phyloP scores from a whole-genome alignment of 2,797 vertebrate species.

The Sebastes cheni region DNA sequence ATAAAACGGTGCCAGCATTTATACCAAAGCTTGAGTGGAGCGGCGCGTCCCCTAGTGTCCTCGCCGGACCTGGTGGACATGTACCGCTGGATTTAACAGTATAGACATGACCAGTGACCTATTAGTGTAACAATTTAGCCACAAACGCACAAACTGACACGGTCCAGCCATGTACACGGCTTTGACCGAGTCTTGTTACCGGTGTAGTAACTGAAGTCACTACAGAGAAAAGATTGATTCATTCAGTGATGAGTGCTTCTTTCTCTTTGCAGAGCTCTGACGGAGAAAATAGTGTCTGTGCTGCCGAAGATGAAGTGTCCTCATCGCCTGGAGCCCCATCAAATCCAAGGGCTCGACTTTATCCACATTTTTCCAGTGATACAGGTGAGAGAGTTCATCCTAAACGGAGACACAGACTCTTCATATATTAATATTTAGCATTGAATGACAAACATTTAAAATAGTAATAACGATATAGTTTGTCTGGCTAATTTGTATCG shows the following conservation, averaged over 20 bases:
- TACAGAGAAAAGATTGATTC: neutral
- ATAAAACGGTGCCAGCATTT: no score
- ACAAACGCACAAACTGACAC: no score
- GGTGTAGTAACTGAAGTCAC: neutral
- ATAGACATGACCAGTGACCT: no score
- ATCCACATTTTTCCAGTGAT: constrained; percentile 98
- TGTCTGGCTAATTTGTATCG: neutral
- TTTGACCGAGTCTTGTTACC: neutral
- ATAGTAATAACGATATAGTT: neutral
- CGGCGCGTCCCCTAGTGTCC: no score
- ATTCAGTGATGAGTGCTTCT: neutral
- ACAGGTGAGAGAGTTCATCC: constrained; percentile 81
- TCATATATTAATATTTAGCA: neutral
- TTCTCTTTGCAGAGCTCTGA: constrained; percentile 86
- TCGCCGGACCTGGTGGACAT: no score
- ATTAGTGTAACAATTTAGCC: no score
- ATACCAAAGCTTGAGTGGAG: no score
- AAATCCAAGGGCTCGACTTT: constrained; percentile 98
- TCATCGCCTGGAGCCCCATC: constrained; percentile 96
- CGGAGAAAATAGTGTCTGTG: constrained; percentile 97
- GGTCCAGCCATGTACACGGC: no score
- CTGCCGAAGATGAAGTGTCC: constrained; percentile 98
- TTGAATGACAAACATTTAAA: neutral
- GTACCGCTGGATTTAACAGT: no score
- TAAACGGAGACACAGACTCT: neutral